These are phyloP conservation scores for Anser cygnoides DNA, from an alignment of 2,113 vertebrate genomes.

Conservation along the genomic window DNA sequence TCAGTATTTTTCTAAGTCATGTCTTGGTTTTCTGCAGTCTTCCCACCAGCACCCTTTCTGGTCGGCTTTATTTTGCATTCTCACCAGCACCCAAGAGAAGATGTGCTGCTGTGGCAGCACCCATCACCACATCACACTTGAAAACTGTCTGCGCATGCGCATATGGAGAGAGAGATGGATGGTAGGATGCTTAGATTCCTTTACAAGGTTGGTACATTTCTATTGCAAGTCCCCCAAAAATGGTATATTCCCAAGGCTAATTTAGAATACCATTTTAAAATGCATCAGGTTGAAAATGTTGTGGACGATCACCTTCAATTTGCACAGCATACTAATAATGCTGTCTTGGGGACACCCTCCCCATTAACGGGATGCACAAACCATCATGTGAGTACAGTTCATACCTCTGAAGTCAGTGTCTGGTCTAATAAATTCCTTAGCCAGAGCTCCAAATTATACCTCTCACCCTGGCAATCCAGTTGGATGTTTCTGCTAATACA, in stretches of 20 bases:
- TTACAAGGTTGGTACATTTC: neutral
- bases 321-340: neutral
- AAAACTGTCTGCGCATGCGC: neutral
- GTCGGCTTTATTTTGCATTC: neutral
- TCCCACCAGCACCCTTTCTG: neutral
- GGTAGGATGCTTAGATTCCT: neutral
- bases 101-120: neutral
- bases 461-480: neutral
- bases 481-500: too few relatives aligned
- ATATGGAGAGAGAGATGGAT: neutral
- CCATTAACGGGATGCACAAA: neutral
- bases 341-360: neutral
- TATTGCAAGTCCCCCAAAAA: neutral
- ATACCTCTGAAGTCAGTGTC: neutral
- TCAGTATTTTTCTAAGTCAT: neutral
- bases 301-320: neutral
- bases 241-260: neutral
- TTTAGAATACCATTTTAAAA: neutral
- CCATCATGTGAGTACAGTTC: neutral
- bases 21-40: neutral
- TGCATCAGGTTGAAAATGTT: neutral
- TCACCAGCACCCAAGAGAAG: neutral
- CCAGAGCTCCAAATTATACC: neutral
- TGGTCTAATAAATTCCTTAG: neutral
- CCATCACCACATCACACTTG: neutral